phyloP scores from a whole-genome alignment of 2,888 invertebrate genomes.

The Melikaiella ostensackeni region DNA sequence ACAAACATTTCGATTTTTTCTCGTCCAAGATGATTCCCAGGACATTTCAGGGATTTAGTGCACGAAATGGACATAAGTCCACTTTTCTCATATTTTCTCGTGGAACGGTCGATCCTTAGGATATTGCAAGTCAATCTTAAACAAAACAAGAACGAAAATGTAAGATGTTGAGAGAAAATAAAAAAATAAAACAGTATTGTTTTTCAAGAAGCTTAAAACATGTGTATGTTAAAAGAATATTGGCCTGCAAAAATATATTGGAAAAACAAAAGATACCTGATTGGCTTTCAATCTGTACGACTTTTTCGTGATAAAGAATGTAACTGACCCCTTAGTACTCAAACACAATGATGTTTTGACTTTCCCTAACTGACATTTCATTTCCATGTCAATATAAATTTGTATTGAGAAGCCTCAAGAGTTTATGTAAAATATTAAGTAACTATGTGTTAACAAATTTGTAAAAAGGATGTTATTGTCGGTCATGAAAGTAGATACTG shows the following conservation, averaged over 20 bases:
- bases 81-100: conserved; percentile 7
- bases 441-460: background rate
- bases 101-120: background rate
- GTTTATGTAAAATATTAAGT: background rate
- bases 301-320: no score
- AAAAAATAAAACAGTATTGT: no score
- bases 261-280: no score
- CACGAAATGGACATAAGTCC: conserved; percentile 14
- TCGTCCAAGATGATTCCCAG: background rate
- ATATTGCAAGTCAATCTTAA: conserved; percentile 3
- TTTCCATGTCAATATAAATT: no score
- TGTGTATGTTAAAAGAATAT: no score
- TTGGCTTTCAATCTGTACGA: no score
- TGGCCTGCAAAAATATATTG: no score
- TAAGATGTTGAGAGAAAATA: no score
- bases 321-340: no score
- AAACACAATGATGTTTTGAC: no score
- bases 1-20: conserved; percentile 20
- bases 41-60: conserved; percentile 2
- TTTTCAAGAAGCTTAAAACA: no score
- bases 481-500: background rate
- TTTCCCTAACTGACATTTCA: no score
- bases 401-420: background rate
- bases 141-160: background rate
- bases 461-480: background rate